These are phyloP conservation scores for Danionella dracula DNA, from an alignment of 2,797 vertebrate species.

Conservation along the genomic window DNA sequence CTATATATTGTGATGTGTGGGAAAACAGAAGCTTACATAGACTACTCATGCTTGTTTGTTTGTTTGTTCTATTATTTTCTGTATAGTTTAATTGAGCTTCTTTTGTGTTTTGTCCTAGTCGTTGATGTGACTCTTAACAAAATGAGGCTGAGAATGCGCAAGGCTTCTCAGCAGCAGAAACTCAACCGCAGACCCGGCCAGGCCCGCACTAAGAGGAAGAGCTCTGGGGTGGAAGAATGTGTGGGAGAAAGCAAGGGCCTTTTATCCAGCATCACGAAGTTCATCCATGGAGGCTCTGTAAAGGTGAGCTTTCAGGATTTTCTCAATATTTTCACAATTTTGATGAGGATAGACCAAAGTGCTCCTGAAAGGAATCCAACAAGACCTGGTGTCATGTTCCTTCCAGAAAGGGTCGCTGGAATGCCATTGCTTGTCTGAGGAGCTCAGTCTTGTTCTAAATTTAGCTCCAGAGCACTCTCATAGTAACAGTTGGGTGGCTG, in stretches of 20 bases:
- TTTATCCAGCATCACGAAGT: conserved; percentile 93
- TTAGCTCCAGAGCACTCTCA: conserved; percentile 64
- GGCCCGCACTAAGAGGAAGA: conserved; percentile 86
- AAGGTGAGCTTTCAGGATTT: conserved; percentile 74
- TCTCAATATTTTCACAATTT: conserved; percentile 18
- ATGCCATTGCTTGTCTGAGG: conserved; percentile 68
- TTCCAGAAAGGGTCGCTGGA: conserved; percentile 62
- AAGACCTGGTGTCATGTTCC: conserved; percentile 63
- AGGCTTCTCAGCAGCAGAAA: conserved; percentile 89
- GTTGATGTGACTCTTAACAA: conserved; percentile 88
- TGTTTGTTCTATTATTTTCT: too few species aligned
- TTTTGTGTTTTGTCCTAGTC: conserved; percentile 58
- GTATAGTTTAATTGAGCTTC: too few species aligned
- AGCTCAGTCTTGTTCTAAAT: conserved; percentile 64
- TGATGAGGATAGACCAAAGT: conserved; percentile 31
- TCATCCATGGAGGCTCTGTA: conserved; percentile 90
- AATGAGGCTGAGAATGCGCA: conserved; percentile 99
- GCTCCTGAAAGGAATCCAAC: conserved; percentile 42
- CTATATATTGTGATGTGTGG: too few species aligned
- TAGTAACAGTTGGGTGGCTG: conserved; percentile 57
- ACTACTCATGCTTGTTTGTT: neutral
- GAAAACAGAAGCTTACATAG: neutral
- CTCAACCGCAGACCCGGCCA: conserved; percentile 75
- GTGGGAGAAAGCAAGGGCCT: conserved; percentile 79
- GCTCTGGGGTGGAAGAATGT: conserved; percentile 84